Evolutionary conservation across 2,888 invertebrate genomes (phyloP), one percentile per base, ranked within the genome.

Genomic region (Blera fallax): DNA sequence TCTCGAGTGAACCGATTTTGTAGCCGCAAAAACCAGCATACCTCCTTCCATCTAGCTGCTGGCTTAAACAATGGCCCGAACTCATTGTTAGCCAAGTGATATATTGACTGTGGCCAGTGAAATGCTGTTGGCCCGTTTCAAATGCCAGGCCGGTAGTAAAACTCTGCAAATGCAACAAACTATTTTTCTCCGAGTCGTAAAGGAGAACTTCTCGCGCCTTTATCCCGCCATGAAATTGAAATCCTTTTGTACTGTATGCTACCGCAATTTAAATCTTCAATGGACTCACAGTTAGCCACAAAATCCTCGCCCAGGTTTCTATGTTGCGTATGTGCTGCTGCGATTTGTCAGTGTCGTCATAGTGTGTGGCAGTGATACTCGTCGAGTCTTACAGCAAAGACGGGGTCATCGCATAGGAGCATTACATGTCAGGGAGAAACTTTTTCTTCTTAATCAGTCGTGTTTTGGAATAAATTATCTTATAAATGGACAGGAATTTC

Each of bases 181-280:
- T 27, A 79, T 69, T 67, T 77, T 60, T 65, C 70, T 37, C 58
- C 24, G 58, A n/a, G 73, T 16, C 70, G 37, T 37, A 43, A 62
- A 62, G 70, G 80, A 52, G 32, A 72, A 60, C 58, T 83, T 67
- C 58, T 82, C 62, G 67, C 82, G 72, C 58, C 79, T 79, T 70
- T 78, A 78, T 78, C 45, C 54, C 67, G 48, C 76, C 76, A 48
- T 72, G 80, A 81, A 85, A 85, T 85, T 85, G 85, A 85, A 85
- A 81, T 85, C 85, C 85, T 85, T 85, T 85, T 85, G 85, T 85
- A 58, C 60, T 32, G 52, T 60, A 52, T 64, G 85, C 85, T 85
- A 85, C 85, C 72, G 80, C 85, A 76, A 85, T 85, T 85, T 85
- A 72, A 60, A 40, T 65, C 72, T 72, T 83, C 82, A 83, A 83